Evolutionary conservation across 2,113 vertebrate genomes (phyloP).

Genomic region (Boleophthalmus pectinirostris): DNA sequence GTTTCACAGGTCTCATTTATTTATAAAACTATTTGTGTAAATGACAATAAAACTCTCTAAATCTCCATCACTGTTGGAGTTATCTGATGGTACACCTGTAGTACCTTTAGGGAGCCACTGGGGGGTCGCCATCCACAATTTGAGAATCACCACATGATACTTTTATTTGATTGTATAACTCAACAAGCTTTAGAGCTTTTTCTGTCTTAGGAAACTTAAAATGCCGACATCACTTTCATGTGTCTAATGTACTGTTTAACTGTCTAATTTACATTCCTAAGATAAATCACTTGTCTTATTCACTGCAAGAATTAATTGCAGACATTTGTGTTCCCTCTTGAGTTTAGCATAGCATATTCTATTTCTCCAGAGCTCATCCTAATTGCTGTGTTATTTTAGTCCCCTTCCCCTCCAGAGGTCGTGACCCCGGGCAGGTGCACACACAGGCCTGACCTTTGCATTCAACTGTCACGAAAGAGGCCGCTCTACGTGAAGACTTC

Average conservation of each 20-base stretch:
- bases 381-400: slow-evolving; percentile 49
- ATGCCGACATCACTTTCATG: background rate
- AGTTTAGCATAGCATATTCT: background rate
- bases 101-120: background rate
- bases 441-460: slow-evolving; percentile 40
- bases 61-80: background rate
- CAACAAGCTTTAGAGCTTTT: background rate
- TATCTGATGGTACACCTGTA: background rate
- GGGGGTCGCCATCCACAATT: background rate
- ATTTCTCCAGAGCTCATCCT: slow-evolving; percentile 24
- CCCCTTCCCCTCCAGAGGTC: slow-evolving; percentile 40
- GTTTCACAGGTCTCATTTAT: background rate
- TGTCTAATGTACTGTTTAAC: too few species aligned
- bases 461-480: slow-evolving; percentile 55
- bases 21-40: too few species aligned
- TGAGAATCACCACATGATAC: background rate
- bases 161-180: background rate
- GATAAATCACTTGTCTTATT: background rate
- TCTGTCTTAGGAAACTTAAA: background rate
- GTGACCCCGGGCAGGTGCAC: slow-evolving; percentile 62
- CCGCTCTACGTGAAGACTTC: slow-evolving; percentile 54
- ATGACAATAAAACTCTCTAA: too few species aligned
- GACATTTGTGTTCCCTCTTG: background rate
- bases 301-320: background rate
- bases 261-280: too few species aligned